Evolutionary conservation across 2,113 vertebrate species (phyloP), one percentile per base, ranked within the genome.

Genomic region (Pluvianellus socialis): DNA sequence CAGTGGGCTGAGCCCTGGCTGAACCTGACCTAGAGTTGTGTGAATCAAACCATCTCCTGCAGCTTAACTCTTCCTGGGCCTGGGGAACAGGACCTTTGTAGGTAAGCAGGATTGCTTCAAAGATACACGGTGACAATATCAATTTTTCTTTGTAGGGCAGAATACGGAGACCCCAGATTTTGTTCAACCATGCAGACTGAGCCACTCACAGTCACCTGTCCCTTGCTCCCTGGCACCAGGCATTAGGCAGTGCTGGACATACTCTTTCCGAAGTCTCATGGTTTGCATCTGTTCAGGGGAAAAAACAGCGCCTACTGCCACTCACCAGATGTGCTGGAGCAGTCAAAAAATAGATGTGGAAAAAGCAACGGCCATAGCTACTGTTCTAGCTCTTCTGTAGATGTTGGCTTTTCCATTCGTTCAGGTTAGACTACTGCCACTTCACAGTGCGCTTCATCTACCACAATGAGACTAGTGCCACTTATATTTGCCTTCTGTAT

Each of bases 161-260:
- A 80, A 33, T 59, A 63, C 12, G 22, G 40, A 89, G 13, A 26
- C 12, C 12, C 33, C 80, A 50, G 28, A 24, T 77, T 84, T 61
- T 94, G 24, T 35, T 13, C n/a, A 74, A 0, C 42, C 35, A 5
- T 47, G 74, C 26, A 13, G 10, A 40, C n/a, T 2, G 2, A 33
- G 42, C 38, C 30, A 18, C 45, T 47, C 8, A 3, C 16, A 50
- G 38, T 42, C 0, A 0, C 49, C 47, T 49, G 5, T 49, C 62
- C 45, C 38, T 38, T 33, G 28, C 42, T 88, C 32, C 40, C 28
- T 79, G 44, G 45, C 53, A 52, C 27, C 21, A 79, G 30, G 18
- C 16, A 11, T 52, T 79, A 77, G n/a, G 47, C 45, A 53, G 11
- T 21, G 35, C 74, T 65, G 49, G 49, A 73, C 4, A 20, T 58